phyloP scores from a whole-genome alignment of 2,888 invertebrate genomes.

The Ethmia dodecea region DNA sequence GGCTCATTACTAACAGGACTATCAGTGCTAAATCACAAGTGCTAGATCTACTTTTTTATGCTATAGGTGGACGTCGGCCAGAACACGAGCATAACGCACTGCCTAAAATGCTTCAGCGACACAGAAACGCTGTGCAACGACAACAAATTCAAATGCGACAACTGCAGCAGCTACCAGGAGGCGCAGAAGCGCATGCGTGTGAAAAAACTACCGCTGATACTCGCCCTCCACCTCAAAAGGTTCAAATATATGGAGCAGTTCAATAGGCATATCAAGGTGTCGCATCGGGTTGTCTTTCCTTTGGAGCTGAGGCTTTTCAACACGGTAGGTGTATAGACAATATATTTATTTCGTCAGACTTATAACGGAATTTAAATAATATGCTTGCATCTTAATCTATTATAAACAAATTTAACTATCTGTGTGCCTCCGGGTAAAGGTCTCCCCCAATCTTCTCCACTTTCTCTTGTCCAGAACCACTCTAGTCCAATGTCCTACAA shows the following conservation, averaged over 20 bases:
- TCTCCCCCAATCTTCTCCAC: too few species aligned
- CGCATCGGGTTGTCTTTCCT: constrained; percentile 99
- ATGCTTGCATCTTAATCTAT: too few species aligned
- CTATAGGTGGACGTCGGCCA: constrained; percentile 98
- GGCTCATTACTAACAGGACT: too few species aligned
- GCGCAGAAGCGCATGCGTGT: constrained; percentile 99
- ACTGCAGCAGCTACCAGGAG: constrained; percentile 99
- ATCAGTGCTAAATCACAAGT: too few species aligned
- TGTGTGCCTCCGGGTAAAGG: too few species aligned
- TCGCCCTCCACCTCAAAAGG: constrained; percentile 97
- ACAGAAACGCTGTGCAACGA: constrained; percentile 99
- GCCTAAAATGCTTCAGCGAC: constrained; percentile 97
- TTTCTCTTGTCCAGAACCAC: too few species aligned
- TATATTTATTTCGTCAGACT: too few species aligned
- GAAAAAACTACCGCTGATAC: constrained; percentile 97
- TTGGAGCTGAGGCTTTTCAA: constrained; percentile 98
- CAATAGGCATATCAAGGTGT: constrained; percentile 98
- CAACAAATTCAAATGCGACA: constrained; percentile 99
- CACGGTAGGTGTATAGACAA: constrained; percentile 89
- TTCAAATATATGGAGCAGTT: constrained; percentile 99
- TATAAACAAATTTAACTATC: too few species aligned
- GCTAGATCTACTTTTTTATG: not conserved
- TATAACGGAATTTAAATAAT: too few species aligned
- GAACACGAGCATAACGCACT: constrained; percentile 99
- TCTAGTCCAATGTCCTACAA: too few species aligned